Evolutionary conservation across 2,888 invertebrate genomes (phyloP).

Genomic region (Apodemia hepburni): DNA sequence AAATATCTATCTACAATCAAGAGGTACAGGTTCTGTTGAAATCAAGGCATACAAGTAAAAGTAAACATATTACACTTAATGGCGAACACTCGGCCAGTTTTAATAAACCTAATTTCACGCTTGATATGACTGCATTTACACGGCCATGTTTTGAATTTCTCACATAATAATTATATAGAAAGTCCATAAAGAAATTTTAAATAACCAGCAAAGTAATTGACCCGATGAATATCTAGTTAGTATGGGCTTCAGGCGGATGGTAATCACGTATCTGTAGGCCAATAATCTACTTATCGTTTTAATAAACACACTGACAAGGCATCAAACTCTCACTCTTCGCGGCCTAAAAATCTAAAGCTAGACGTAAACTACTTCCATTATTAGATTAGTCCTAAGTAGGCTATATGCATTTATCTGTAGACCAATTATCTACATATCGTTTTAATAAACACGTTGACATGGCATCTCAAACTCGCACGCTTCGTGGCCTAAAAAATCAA

Average conservation of each 20-base stretch:
- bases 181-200: constrained; percentile 57
- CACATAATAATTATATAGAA: constrained; percentile 49
- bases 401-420: constrained; percentile 43
- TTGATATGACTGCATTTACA: neutral
- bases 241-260: constrained; percentile 46
- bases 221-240: constrained; percentile 50
- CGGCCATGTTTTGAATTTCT: constrained; percentile 18
- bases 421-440: constrained; percentile 59
- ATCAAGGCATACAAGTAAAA: neutral
- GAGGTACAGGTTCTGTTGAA: too few species aligned
- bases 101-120: neutral
- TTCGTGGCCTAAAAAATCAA: neutral
- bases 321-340: constrained; percentile 2
- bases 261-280: constrained; percentile 66
- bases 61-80: constrained; percentile 6
- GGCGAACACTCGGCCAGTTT: constrained; percentile 13
- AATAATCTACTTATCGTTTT: constrained; percentile 53
- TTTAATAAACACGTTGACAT: constrained; percentile 47
- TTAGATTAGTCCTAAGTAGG: too few species aligned
- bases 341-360: neutral
- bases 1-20: too few species aligned
- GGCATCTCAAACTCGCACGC: neutral
- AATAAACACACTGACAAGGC: constrained; percentile 44
- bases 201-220: constrained; percentile 49
- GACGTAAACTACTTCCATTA: neutral